Percentiles rank a stretch among this genome's conserved stretches.
Conservation (phyloP, 2,113 vertebrate species). For the Sus scrofa region DNA sequence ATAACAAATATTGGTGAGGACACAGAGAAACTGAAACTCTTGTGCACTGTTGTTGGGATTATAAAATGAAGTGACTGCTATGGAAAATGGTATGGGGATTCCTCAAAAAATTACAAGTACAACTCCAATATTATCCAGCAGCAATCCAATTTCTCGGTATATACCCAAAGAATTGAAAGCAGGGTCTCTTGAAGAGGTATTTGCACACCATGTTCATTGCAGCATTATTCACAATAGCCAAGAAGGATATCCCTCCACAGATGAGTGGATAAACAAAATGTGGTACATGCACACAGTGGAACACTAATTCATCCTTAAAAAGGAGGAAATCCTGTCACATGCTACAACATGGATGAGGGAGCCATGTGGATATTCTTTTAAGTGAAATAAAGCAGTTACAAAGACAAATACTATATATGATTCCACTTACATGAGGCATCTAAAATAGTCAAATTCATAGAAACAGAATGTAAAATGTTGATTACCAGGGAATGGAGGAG, state of each 20-base stretch:
- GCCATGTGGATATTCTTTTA: not conserved
- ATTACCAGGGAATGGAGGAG: not conserved
- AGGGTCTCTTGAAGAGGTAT: not conserved
- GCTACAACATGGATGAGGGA: not conserved
- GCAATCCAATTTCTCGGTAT: not conserved
- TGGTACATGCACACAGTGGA: not conserved
- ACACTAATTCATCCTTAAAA: not conserved
- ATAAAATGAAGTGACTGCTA: not conserved
- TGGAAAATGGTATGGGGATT: not conserved
- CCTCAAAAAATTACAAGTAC: slow-evolving; percentile 1
- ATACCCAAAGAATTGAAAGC: not conserved
- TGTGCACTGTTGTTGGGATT: not conserved
- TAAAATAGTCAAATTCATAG: not conserved
- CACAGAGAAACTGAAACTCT: not conserved
- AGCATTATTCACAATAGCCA: not conserved
- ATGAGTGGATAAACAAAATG: not conserved
- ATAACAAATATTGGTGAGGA: not conserved
- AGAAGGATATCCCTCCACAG: not conserved
- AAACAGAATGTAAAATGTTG: not conserved
- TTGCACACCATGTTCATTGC: not conserved
- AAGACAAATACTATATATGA: not conserved
- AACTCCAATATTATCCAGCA: not conserved
- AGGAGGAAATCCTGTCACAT: not conserved
- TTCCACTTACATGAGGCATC: not conserved
- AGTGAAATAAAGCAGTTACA: slow-evolving; percentile 41